Percentiles rank a stretch among this genome's conserved stretches.
phyloP scores from a whole-genome alignment of 2,113 vertebrate genomes.

The Manacus vitellinus region DNA sequence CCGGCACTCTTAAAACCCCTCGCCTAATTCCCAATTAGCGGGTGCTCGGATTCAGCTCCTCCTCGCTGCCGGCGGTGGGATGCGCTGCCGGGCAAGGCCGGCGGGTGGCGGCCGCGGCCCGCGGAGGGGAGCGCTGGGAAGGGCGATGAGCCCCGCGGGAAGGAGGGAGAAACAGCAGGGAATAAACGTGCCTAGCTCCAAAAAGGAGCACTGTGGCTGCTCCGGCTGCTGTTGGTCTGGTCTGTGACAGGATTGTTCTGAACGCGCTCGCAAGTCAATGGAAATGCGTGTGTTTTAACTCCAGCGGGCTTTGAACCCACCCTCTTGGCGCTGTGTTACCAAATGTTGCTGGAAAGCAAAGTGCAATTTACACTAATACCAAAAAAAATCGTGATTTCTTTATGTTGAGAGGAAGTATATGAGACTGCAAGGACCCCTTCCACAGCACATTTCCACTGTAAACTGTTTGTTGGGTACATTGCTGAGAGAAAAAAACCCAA shows the following conservation, averaged over 20 bases:
- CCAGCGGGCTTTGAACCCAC: background rate
- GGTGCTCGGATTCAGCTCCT: background rate
- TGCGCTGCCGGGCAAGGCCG: background rate
- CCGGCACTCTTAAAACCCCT: rapidly evolving
- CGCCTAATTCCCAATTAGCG: rapidly evolving
- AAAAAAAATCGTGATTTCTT: background rate
- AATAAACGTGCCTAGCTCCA: background rate
- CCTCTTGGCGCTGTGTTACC: rapidly evolving
- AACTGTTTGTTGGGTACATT: background rate
- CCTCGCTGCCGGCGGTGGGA: background rate
- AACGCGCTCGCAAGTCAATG: background rate
- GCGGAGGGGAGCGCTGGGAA: background rate
- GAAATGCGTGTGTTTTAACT: background rate
- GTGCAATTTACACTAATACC: rapidly evolving
- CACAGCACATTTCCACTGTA: background rate
- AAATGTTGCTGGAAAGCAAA: rapidly evolving
- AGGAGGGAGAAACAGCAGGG: background rate
- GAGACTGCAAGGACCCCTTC: background rate
- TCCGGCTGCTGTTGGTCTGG: background rate
- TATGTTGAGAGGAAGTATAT: background rate
- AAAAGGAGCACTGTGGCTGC: background rate
- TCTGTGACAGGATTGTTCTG: background rate
- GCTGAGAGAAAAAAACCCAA: background rate
- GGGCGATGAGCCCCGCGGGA: too few species aligned
- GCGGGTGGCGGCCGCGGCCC: conserved; percentile 23